Evolutionary conservation across 2,888 invertebrate genomes (phyloP).

Genomic region (Nomada goodeniana): DNA sequence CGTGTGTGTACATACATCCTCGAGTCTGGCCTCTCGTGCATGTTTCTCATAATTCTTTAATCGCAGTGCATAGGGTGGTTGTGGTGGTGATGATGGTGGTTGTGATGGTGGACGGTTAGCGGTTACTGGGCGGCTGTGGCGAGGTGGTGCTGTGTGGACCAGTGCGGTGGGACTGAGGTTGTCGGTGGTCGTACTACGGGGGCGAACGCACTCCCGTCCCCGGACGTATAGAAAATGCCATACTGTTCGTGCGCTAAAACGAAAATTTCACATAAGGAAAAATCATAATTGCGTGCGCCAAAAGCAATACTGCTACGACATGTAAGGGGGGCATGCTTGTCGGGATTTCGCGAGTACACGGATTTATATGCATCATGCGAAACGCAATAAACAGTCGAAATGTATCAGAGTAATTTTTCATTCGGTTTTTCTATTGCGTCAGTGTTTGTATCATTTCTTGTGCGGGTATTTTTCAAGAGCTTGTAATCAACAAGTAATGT

Average conservation of each 20-base stretch:
- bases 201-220: conserved; percentile 86
- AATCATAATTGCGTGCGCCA: conserved; percentile 72
- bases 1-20: conserved; percentile 77
- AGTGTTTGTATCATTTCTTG: not conserved
- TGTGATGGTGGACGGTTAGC: conserved; percentile 85
- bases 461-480: not conserved
- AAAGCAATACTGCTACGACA: conserved; percentile 11
- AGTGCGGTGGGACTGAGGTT: conserved; percentile 85
- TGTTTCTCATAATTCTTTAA: conserved; percentile 78
- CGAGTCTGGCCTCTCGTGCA: conserved; percentile 73
- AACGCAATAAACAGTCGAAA: not conserved
- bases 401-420: not conserved
- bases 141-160: conserved; percentile 86
- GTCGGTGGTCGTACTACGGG: conserved; percentile 86
- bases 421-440: not conserved
- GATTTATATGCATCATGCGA: conserved; percentile 18
- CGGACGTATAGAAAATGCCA: conserved; percentile 84
- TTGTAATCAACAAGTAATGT: too few species aligned
- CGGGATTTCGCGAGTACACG: conserved; percentile 14
- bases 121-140: conserved; percentile 88
- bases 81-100: conserved; percentile 84
- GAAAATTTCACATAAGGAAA: conserved; percentile 79
- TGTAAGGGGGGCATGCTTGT: conserved; percentile 47
- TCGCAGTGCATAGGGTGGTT: conserved; percentile 83
- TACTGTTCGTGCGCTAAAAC: conserved; percentile 85